Conservation (phyloP, 2,113 vertebrate genomes). For the Syngnathoides biaculeatus region DNA sequence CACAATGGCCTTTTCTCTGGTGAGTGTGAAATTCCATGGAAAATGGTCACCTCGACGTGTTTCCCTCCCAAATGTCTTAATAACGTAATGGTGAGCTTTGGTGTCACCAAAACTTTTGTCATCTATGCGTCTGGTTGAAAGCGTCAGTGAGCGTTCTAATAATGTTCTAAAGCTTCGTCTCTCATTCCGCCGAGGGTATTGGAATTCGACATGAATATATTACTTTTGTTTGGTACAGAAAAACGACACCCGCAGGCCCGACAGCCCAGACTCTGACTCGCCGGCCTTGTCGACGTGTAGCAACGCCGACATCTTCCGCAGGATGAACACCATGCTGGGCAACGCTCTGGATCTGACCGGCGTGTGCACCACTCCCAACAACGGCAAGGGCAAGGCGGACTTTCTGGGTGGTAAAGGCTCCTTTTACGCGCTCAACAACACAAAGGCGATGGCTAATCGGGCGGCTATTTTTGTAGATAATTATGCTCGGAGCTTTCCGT, state of each 20-base stretch:
- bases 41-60: background rate
- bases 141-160: background rate
- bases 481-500: background rate
- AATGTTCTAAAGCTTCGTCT: background rate
- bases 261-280: constrained; percentile 81
- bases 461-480: background rate
- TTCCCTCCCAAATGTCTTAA: background rate
- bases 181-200: background rate
- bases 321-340: constrained; percentile 95
- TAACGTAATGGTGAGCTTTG: background rate
- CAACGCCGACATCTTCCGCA: constrained; percentile 91
- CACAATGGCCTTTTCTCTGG: constrained; percentile 78
- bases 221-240: constrained; percentile 67
- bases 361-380: constrained; percentile 87
- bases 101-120: background rate
- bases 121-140: background rate
- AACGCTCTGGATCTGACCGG: constrained; percentile 92
- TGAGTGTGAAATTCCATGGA: constrained; percentile 50
- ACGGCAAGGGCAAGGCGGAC: constrained; percentile 77
- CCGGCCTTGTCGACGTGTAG: constrained; percentile 91
- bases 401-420: constrained; percentile 76
- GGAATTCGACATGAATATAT: background rate
- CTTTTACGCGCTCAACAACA: background rate
- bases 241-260: constrained; percentile 80
- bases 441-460: background rate